A percentile compares a stretch with the other conserved stretches of the same genome.
phyloP scores from a whole-genome alignment of 2,888 invertebrate genomes.

The Amphipyra tragopoginis region DNA sequence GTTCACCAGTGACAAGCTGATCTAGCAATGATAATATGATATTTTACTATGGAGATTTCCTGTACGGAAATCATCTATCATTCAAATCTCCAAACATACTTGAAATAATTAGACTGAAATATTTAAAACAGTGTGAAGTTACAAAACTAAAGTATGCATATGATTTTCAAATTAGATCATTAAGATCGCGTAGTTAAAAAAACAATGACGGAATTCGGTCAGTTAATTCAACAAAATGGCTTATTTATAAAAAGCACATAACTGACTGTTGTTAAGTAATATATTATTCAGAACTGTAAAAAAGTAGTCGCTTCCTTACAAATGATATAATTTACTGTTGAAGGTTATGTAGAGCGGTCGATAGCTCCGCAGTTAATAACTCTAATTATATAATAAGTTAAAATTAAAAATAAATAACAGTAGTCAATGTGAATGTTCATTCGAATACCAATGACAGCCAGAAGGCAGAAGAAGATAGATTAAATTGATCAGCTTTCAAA shows the following conservation, averaged over 20 bases:
- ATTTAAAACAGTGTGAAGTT: conserved; percentile 22
- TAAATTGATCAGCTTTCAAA: no score
- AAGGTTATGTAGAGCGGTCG: conserved; percentile 35
- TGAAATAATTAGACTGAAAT: conserved; percentile 12
- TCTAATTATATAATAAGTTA: background rate
- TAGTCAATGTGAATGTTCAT: background rate
- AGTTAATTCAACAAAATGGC: conserved; percentile 35
- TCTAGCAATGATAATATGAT: no score
- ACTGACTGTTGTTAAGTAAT: conserved; percentile 31
- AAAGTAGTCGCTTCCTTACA: conserved; percentile 27
- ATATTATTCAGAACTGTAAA: conserved; percentile 43
- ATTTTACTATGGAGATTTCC: background rate
- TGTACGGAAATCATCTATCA: conserved; percentile 17
- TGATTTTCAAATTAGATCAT: conserved; percentile 38
- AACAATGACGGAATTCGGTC: conserved; percentile 47
- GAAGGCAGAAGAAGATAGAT: no score
- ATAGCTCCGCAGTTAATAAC: conserved; percentile 5
- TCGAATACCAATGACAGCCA: no score
- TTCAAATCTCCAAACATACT: conserved; percentile 1
- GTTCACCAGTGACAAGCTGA: no score
- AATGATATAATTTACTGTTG: conserved; percentile 34
- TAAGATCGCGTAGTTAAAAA: conserved; percentile 19
- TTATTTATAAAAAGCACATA: conserved; percentile 42
- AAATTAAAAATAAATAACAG: background rate
- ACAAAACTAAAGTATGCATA: conserved; percentile 32